These are phyloP conservation scores for Lasiurus borealis DNA, from an alignment of 2,113 vertebrate genomes.

Conservation along the genomic window DNA sequence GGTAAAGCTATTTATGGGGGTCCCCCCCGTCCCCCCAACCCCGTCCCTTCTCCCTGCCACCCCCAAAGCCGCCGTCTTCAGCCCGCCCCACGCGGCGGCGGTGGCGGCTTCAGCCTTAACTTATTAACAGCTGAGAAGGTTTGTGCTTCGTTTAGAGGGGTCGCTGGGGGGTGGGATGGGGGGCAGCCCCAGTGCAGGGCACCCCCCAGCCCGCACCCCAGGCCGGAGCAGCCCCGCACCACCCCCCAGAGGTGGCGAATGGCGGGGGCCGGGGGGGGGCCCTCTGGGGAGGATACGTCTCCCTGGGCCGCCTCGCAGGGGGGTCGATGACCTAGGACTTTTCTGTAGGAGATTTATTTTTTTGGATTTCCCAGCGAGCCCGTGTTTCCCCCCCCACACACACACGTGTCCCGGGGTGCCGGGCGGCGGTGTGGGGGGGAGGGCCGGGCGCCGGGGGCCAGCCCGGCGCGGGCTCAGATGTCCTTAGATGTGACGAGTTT, in stretches of 20 bases:
- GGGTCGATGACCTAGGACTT: constrained; percentile 84
- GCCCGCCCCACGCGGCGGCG: constrained; percentile 81
- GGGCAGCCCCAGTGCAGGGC: too few relatives aligned
- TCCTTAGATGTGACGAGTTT: constrained; percentile 88
- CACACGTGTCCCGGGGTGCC: too few relatives aligned
- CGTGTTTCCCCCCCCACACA: too few relatives aligned
- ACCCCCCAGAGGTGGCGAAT: too few relatives aligned
- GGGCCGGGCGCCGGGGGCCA: too few relatives aligned
- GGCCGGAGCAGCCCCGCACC: neutral
- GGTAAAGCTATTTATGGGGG: constrained; percentile 98
- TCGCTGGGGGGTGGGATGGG: constrained; percentile 84
- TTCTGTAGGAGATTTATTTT: constrained; percentile 83
- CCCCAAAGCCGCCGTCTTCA: constrained; percentile 85
- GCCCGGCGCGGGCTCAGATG: neutral
- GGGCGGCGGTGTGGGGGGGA: too few relatives aligned
- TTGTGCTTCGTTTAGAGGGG: constrained; percentile 86
- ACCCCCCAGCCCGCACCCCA: neutral
- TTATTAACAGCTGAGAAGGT: constrained; percentile 94
- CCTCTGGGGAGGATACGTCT: constrained; percentile 49
- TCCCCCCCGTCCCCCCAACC: neutral
- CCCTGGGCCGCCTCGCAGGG: constrained; percentile 74
- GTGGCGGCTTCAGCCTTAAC: constrained; percentile 91
- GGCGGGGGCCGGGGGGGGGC: too few relatives aligned
- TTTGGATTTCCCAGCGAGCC: constrained; percentile 8
- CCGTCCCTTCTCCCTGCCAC: neutral